Evolutionary conservation across 2,888 invertebrate genomes (phyloP).

Genomic region (Hymenopus coronatus): DNA sequence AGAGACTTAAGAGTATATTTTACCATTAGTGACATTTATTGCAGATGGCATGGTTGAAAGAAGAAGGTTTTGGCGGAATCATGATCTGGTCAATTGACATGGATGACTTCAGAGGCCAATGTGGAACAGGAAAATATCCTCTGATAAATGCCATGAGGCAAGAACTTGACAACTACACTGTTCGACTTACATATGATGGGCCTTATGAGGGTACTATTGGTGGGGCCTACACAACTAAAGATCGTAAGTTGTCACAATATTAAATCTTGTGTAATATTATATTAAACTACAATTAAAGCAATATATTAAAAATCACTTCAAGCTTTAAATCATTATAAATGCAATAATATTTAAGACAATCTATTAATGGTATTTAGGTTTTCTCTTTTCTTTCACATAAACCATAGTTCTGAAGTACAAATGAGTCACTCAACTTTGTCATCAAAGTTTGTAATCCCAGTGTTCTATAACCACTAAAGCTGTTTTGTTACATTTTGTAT

Average conservation of each 20-base stretch:
- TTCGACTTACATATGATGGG: constrained; percentile 78
- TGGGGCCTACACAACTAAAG: constrained; percentile 83
- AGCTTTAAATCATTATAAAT: too few relatives aligned
- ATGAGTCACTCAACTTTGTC: too few relatives aligned
- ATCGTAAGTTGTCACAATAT: constrained; percentile 64
- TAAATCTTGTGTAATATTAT: neutral
- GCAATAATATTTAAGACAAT: too few relatives aligned
- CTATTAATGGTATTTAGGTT: too few relatives aligned
- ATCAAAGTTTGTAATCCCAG: too few relatives aligned
- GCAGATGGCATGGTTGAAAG: constrained; percentile 90
- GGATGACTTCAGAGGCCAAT: constrained; percentile 91
- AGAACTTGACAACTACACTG: constrained; percentile 78
- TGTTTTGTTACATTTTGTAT: too few relatives aligned
- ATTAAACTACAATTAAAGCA: too few relatives aligned
- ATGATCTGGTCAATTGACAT: constrained; percentile 97
- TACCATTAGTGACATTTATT: constrained; percentile 25
- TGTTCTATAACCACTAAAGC: too few relatives aligned
- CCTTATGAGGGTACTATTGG: constrained; percentile 73
- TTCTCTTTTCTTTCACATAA: too few relatives aligned
- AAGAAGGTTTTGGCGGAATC: constrained; percentile 91
- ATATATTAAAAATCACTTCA: too few relatives aligned
- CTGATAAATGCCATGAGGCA: constrained; percentile 82
- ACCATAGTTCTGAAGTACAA: too few relatives aligned
- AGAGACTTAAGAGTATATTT: neutral
- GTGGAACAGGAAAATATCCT: constrained; percentile 88